A percentile compares a stretch with the other conserved stretches of the same genome.
Conservation (phyloP, 2,113 vertebrate species). For the Rhabdomys dilectus region DNA sequence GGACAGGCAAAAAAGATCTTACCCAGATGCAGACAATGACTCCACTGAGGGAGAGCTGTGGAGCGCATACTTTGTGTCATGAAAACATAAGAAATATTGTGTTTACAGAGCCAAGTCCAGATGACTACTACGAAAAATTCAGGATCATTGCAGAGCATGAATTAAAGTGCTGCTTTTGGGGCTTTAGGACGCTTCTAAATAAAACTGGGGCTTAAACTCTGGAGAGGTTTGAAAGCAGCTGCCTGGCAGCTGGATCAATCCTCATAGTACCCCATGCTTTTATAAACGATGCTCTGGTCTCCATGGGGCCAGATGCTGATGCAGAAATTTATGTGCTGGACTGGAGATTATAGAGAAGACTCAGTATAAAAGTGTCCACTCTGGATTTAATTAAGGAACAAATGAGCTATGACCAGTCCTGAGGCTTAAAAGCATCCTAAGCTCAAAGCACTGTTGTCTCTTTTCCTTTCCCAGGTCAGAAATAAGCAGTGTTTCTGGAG, state of each 20-base stretch:
- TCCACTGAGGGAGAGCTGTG: too few relatives aligned
- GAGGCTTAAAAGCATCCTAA: slow-evolving; percentile 11
- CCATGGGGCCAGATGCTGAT: slow-evolving; percentile 63
- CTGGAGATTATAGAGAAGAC: slow-evolving; percentile 36
- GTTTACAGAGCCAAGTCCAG: neutral
- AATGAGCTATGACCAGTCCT: slow-evolving; percentile 58
- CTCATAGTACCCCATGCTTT: neutral
- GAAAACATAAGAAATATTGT: neutral
- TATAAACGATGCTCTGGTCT: slow-evolving; percentile 40
- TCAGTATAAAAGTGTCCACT: slow-evolving; percentile 63
- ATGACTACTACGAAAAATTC: neutral
- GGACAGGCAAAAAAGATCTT: neutral
- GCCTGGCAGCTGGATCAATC: slow-evolving; percentile 24
- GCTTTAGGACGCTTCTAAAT: slow-evolving; percentile 21
- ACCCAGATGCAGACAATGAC: too few relatives aligned
- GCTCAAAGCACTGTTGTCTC: slow-evolving; percentile 56
- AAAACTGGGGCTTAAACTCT: slow-evolving; percentile 48
- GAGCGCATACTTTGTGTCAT: neutral
- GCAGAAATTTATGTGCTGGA: slow-evolving; percentile 45
- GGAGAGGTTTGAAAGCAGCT: slow-evolving; percentile 50
- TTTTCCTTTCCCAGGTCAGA: slow-evolving; percentile 35
- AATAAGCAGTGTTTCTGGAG: neutral
- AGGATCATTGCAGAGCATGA: slow-evolving; percentile 46
- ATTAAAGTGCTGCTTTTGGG: neutral
- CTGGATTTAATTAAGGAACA: slow-evolving; percentile 74